phyloP scores from a whole-genome alignment of 1,140 invertebrate genomes.

The Euura saliciscinereae region DNA sequence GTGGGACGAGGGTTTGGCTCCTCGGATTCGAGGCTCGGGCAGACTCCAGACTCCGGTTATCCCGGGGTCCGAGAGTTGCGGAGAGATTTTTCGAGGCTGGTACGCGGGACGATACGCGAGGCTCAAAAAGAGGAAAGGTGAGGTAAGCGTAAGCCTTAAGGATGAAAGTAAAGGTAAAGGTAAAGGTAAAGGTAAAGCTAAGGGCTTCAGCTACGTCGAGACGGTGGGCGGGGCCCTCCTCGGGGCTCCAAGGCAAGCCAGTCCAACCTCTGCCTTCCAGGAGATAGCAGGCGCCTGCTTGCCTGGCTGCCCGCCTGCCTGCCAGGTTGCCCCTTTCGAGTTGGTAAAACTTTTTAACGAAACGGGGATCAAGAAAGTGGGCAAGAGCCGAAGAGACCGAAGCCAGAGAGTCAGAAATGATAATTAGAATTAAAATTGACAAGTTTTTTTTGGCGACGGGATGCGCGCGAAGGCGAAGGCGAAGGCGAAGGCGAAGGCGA shows the following conservation, averaged over 20 bases:
- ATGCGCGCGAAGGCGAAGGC: too few relatives aligned
- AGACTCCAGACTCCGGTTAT: background rate
- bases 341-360: background rate
- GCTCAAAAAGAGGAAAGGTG: conserved; percentile 23
- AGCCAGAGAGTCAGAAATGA: background rate
- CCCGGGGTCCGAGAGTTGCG: conserved; percentile 11
- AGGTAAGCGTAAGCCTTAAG: conserved; percentile 19
- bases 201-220: conserved; percentile 55
- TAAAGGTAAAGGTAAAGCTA: conserved; percentile 16
- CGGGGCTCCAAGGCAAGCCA: conserved; percentile 58
- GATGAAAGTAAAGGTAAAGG: background rate
- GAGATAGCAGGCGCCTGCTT: conserved; percentile 49
- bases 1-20: background rate
- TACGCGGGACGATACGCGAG: conserved; percentile 34
- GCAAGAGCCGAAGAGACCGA: background rate
- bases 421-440: too few relatives aligned
- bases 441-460: too few relatives aligned
- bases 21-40: background rate
- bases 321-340: background rate
- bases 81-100: conserved; percentile 32
- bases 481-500: background rate
- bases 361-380: background rate
- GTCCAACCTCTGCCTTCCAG: conserved; percentile 53
- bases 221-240: conserved; percentile 57
- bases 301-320: background rate